Evolutionary conservation across 2,113 vertebrate species (phyloP).

Genomic region (Phylloscopus whistleri): DNA sequence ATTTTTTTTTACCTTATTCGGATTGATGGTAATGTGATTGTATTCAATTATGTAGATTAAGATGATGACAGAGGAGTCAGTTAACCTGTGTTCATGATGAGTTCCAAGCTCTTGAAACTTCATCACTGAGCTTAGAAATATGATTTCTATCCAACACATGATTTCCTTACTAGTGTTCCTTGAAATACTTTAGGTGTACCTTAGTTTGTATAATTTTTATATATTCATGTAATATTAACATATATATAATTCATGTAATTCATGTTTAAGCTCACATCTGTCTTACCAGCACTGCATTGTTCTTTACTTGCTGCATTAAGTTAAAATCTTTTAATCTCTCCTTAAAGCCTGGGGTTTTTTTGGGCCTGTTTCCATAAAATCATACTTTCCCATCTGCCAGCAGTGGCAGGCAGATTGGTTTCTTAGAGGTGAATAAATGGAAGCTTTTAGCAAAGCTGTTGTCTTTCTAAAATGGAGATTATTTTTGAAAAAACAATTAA

Average conservation of each 20-base stretch:
- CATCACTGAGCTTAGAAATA: background rate
- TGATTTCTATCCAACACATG: background rate
- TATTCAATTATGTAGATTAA: background rate
- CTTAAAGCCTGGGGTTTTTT: background rate
- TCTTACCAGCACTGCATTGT: background rate
- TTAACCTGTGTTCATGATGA: background rate
- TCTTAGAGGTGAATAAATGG: constrained; percentile 4
- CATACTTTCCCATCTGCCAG: constrained; percentile 1
- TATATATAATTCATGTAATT: background rate
- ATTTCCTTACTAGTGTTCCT: background rate
- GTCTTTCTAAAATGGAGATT: background rate
- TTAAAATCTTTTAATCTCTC: constrained; percentile 5
- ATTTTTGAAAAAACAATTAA: constrained; percentile 9
- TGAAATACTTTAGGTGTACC: background rate
- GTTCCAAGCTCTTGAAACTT: background rate
- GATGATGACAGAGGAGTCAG: background rate
- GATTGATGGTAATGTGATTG: background rate
- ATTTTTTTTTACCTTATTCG: background rate
- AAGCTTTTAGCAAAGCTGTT: background rate
- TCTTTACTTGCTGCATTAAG: background rate
- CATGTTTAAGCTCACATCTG: background rate
- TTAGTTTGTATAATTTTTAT: background rate
- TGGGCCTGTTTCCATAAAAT: background rate
- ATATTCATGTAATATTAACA: background rate
- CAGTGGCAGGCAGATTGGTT: background rate